Percentiles rank a stretch among this genome's conserved stretches.
Evolutionary conservation across 2,888 invertebrate species (phyloP).

Genomic region (Andrena dorsata): DNA sequence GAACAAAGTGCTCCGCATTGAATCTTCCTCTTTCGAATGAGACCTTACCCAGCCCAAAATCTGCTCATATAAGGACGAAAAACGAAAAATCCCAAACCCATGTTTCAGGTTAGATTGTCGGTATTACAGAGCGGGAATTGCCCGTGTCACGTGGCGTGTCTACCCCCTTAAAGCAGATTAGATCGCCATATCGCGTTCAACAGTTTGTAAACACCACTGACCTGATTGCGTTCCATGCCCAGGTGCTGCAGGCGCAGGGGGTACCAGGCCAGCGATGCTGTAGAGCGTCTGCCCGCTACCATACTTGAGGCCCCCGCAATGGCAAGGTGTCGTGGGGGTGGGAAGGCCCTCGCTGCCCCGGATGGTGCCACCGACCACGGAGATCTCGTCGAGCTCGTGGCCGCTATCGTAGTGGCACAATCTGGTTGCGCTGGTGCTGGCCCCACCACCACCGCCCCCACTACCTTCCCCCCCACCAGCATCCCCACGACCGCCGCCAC

Average conservation of each 20-base stretch:
- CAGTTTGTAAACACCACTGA: conserved; percentile 67
- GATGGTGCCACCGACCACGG: conserved; percentile 83
- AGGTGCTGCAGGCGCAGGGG: conserved; percentile 80
- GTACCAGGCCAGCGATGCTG: conserved; percentile 83
- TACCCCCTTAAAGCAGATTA: not conserved
- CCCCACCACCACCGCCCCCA: conserved; percentile 77
- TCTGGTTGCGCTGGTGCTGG: conserved; percentile 82
- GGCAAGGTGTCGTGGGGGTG: conserved; percentile 84
- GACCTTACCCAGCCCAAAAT: too few relatives aligned
- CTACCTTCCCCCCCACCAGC: conserved; percentile 75
- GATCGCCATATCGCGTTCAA: not conserved
- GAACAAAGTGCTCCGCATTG: too few relatives aligned
- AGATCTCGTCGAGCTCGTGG: conserved; percentile 86
- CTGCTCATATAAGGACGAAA: too few relatives aligned
- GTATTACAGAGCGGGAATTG: too few relatives aligned
- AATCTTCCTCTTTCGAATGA: too few relatives aligned
- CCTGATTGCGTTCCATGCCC: conserved; percentile 77
- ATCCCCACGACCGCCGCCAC: conserved; percentile 73
- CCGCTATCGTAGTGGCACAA: conserved; percentile 84
- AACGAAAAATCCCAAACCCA: too few relatives aligned
- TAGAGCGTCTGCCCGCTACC: conserved; percentile 84
- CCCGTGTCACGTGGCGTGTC: too few relatives aligned
- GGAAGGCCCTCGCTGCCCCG: conserved; percentile 79
- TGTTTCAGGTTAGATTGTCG: too few relatives aligned
- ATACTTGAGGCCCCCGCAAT: conserved; percentile 83